Evolutionary conservation across 2,888 invertebrate species (phyloP).

Genomic region (Kryphioiulus occultus): DNA sequence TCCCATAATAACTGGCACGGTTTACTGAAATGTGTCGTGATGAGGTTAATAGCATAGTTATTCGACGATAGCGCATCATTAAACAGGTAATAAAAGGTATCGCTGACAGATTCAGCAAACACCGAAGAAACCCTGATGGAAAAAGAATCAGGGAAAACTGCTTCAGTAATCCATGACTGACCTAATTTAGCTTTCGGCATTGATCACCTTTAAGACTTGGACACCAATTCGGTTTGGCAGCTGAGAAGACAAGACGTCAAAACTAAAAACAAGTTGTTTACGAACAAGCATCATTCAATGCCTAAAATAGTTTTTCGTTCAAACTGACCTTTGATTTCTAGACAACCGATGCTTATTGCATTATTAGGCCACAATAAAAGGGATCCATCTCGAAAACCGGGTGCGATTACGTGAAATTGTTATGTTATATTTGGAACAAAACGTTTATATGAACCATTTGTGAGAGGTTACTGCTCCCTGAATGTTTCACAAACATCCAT

Average conservation of each 20-base stretch:
- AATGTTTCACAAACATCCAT: not conserved
- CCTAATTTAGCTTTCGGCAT: not conserved
- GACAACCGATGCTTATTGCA: not conserved
- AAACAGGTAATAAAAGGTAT: slow-evolving; percentile 21
- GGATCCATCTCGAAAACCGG: not conserved
- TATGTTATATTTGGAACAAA: not conserved
- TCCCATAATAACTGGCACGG: not conserved
- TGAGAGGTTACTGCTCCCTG: not conserved
- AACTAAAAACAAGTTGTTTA: not conserved
- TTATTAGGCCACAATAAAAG: not conserved
- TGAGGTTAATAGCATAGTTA: slow-evolving; percentile 21
- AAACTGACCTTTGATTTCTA: not conserved
- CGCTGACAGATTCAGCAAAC: not conserved
- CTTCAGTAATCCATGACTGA: not conserved
- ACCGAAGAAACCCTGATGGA: not conserved
- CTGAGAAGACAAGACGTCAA: not conserved
- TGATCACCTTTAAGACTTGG: slow-evolving; percentile 31
- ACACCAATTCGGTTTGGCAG: not conserved
- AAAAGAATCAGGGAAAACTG: not conserved
- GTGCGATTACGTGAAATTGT: not conserved
- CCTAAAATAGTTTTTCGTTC: not conserved
- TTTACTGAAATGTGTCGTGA: not conserved
- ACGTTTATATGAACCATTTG: not conserved
- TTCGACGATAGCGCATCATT: slow-evolving; percentile 6
- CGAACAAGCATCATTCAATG: not conserved